phyloP scores from a whole-genome alignment of 2,113 vertebrate species.

The Amia ocellicauda region DNA sequence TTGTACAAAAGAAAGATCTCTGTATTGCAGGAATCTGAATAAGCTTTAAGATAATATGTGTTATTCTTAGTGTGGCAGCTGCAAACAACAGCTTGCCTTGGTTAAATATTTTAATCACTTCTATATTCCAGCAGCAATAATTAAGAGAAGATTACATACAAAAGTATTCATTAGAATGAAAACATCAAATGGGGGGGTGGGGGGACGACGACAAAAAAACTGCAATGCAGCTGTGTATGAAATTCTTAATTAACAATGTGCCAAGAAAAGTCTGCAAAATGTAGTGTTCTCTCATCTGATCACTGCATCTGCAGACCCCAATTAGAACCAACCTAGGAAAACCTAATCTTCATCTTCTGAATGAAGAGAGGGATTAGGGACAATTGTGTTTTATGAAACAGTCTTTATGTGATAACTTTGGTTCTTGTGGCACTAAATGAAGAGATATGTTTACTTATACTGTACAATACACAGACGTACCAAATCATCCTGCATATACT shows the following conservation, averaged over 20 bases:
- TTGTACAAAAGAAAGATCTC: conserved; percentile 35
- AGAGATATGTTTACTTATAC: neutral
- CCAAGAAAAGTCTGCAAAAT: neutral
- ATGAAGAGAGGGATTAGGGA: no score
- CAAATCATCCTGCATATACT: conserved; percentile 1
- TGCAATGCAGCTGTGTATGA: conserved; percentile 23
- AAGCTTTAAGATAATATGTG: neutral
- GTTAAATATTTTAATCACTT: conserved; percentile 25
- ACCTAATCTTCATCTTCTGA: no score
- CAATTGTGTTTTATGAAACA: no score
- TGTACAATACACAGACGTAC: neutral
- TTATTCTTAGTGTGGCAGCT: conserved; percentile 33
- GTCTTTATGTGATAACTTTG: no score
- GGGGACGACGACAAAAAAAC: conserved; percentile 2
- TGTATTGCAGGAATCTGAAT: conserved; percentile 17
- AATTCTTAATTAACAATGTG: conserved; percentile 21
- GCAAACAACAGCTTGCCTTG: conserved; percentile 27
- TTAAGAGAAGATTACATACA: conserved; percentile 32
- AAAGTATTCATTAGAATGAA: conserved; percentile 32
- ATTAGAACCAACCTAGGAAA: no score
- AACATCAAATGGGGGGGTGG: conserved; percentile 17
- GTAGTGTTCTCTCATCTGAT: no score
- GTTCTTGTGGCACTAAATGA: no score
- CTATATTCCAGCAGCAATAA: conserved; percentile 22
- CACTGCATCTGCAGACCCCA: no score